phyloP scores from a whole-genome alignment of 2,797 vertebrate species.

The Dermochelys coriacea region DNA sequence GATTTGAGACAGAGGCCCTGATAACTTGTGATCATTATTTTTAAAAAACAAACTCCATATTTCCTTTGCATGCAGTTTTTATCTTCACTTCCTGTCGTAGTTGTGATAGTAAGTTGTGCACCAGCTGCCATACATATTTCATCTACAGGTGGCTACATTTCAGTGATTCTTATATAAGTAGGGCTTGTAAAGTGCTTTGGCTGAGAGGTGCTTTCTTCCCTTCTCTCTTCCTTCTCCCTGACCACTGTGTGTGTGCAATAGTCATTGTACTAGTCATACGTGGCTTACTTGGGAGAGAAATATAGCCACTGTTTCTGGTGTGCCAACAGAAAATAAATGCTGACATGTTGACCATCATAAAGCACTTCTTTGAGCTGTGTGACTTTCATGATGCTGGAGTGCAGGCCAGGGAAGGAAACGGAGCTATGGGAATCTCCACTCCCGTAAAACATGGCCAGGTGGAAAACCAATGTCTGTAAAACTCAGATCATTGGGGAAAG shows the following conservation, averaged over 20 bases:
- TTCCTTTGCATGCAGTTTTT: not conserved
- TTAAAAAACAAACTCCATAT: not conserved
- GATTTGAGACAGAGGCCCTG: not conserved
- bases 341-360: not conserved
- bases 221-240: not conserved
- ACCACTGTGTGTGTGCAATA: not conserved
- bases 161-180: not conserved
- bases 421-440: not conserved
- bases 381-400: not conserved
- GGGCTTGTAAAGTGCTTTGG: not conserved
- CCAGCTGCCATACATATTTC: not conserved
- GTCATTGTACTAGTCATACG: too few species aligned
- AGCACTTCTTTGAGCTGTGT: not conserved
- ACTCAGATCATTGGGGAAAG: not conserved
- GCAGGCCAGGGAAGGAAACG: not conserved
- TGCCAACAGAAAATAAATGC: not conserved
- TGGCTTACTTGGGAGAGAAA: not conserved
- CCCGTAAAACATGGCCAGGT: not conserved
- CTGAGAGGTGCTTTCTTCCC: not conserved
- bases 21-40: fast-evolving
- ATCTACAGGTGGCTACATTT: not conserved
- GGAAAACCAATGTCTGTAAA: not conserved
- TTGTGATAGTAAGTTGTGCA: not conserved
- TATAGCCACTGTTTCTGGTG: not conserved
- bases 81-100: not conserved